Conservation (phyloP, 2,888 invertebrate species). For the Apamea crenata region DNA sequence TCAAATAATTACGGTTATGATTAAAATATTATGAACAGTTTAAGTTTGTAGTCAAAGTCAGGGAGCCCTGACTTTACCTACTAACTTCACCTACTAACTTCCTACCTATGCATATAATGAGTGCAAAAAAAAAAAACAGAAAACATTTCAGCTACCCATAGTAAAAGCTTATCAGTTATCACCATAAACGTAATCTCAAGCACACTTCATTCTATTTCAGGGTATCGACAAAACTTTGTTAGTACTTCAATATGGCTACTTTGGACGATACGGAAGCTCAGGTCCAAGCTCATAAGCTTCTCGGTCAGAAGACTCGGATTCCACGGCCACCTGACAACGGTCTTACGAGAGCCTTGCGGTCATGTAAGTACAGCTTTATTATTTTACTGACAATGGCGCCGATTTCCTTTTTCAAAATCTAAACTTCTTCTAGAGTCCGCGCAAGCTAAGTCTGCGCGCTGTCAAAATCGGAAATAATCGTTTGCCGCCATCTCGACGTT, state of each 20-base stretch:
- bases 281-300: constrained; percentile 84
- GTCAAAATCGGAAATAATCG: too few species aligned
- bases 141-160: neutral
- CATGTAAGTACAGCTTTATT: constrained; percentile 80
- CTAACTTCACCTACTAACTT: neutral
- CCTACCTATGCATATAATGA: neutral
- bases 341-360: constrained; percentile 79
- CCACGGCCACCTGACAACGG: constrained; percentile 78
- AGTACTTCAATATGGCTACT: constrained; percentile 36
- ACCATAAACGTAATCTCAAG: neutral
- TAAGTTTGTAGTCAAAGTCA: neutral
- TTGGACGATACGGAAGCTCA: constrained; percentile 81
- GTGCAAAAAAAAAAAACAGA: neutral
- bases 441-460: too few species aligned
- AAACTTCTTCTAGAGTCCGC: neutral
- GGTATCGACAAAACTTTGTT: constrained; percentile 6
- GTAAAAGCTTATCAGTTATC: neutral
- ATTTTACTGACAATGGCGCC: neutral
- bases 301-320: constrained; percentile 79
- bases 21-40: neutral
- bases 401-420: neutral
- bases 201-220: constrained; percentile 38
- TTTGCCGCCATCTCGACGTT: too few species aligned
- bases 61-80: neutral
- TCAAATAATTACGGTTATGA: neutral